These are phyloP conservation scores for Spatulosminthurus flaviceps DNA, from an alignment of 2,888 invertebrate genomes.

Conservation along the genomic window DNA sequence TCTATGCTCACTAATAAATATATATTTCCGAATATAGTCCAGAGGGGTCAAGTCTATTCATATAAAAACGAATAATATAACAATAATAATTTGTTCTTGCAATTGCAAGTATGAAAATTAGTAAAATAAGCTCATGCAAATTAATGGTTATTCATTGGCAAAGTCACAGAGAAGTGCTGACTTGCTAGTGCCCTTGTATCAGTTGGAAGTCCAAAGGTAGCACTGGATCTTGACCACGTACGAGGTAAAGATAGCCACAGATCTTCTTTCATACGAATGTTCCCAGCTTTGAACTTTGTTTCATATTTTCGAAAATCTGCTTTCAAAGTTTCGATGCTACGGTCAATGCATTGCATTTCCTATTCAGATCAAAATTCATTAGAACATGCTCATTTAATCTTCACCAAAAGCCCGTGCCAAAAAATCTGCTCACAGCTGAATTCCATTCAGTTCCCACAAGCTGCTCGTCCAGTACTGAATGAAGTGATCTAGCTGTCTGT, in stretches of 20 bases:
- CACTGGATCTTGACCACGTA: conserved; percentile 59
- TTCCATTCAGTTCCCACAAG: conserved; percentile 57
- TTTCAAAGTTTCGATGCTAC: conserved; percentile 52
- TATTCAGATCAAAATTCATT: conserved; percentile 7
- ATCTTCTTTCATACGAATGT: conserved; percentile 58
- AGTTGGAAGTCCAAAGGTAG: conserved; percentile 58
- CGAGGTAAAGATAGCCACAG: conserved; percentile 58
- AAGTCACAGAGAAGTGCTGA: too few relatives aligned
- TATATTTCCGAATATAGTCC: conserved; percentile 56
- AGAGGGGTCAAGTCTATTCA: conserved; percentile 52
- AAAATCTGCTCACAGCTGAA: conserved; percentile 51
- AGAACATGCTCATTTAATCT: neutral
- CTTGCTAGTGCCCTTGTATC: conserved; percentile 52
- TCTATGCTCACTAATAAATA: conserved; percentile 57
- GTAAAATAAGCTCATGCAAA: too few relatives aligned
- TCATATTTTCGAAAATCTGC: conserved; percentile 54
- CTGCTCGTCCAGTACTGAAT: conserved; percentile 56
- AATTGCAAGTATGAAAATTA: too few relatives aligned
- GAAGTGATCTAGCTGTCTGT: conserved; percentile 48
- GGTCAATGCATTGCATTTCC: conserved; percentile 55
- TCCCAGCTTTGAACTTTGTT: conserved; percentile 58
- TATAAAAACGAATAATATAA: too few relatives aligned
- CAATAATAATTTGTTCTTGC: too few relatives aligned
- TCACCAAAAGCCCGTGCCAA: too few relatives aligned
- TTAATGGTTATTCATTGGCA: too few relatives aligned